Percentiles rank a stretch among this genome's conserved stretches.
Conservation (phyloP, 2,888 invertebrate genomes). For the Drosophila merina region DNA sequence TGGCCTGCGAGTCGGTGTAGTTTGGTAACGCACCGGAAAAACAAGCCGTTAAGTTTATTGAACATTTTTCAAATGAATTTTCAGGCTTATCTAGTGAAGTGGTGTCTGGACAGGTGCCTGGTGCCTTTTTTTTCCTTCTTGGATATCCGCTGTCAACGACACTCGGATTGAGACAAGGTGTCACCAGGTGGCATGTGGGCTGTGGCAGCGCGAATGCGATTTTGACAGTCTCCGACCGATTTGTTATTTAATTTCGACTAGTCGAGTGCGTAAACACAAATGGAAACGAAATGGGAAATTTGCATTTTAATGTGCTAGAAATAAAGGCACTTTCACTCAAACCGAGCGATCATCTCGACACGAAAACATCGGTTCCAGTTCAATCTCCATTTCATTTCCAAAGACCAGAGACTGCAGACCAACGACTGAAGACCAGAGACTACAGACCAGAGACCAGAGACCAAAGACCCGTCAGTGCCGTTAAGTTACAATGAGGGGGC, state of each 20-base stretch:
- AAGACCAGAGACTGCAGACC: neutral
- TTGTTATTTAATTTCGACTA: slow-evolving; percentile 54
- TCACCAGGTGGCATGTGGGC: slow-evolving; percentile 29
- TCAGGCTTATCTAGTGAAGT: slow-evolving; percentile 20
- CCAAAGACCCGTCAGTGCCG: slow-evolving; percentile 35
- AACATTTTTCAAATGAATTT: slow-evolving; percentile 56
- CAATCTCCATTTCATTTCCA: slow-evolving; percentile 13
- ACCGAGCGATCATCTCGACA: neutral
- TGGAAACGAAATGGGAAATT: slow-evolving; percentile 48
- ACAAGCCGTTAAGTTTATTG: slow-evolving; percentile 75
- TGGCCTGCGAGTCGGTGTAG: slow-evolving; percentile 2
- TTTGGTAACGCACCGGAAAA: slow-evolving; percentile 71
- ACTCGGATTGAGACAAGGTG: slow-evolving; percentile 22
- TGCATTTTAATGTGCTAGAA: slow-evolving; percentile 55
- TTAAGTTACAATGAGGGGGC: slow-evolving; percentile 63
- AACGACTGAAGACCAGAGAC: neutral
- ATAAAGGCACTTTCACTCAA: slow-evolving; percentile 62
- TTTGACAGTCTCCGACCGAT: slow-evolving; percentile 27
- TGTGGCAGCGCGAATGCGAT: slow-evolving; percentile 14
- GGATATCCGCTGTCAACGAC: slow-evolving; percentile 69
- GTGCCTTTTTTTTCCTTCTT: slow-evolving; percentile 13
- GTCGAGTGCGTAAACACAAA: slow-evolving; percentile 46
- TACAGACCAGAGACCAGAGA: neutral
- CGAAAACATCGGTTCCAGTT: slow-evolving; percentile 2
- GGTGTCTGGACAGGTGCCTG: slow-evolving; percentile 30